Evolutionary conservation across 1,140 invertebrate genomes (phyloP).

Genomic region (Drosophila tropicalis): DNA sequence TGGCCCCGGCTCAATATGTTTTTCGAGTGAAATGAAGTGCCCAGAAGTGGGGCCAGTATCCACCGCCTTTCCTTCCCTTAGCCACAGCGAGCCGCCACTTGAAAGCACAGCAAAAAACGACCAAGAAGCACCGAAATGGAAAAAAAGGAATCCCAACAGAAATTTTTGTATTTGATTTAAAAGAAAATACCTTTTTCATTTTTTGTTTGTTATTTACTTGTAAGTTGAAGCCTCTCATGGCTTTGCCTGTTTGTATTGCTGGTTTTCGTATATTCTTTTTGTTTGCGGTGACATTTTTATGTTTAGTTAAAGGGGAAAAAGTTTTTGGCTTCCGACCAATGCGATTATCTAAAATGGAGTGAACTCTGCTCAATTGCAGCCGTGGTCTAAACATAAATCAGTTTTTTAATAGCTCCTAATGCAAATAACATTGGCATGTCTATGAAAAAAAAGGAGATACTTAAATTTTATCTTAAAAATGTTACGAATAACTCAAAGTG

Average conservation of each 20-base stretch:
- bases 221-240: constrained; percentile 41
- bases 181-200: constrained; percentile 67
- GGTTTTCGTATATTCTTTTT: constrained; percentile 44
- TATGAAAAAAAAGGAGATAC: too few relatives aligned
- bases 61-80: background rate
- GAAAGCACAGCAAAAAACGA: constrained; percentile 28
- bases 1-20: constrained; percentile 76
- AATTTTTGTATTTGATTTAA: constrained; percentile 76
- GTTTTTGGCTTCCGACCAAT: constrained; percentile 75
- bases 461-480: too few relatives aligned
- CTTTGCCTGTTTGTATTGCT: constrained; percentile 44
- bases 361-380: constrained; percentile 49
- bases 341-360: constrained; percentile 78
- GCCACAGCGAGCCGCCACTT: constrained; percentile 13
- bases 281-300: constrained; percentile 72
- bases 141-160: constrained; percentile 49
- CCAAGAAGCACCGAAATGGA: constrained; percentile 12
- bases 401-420: constrained; percentile 65
- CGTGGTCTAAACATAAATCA: constrained; percentile 45
- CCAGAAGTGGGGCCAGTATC: constrained; percentile 43
- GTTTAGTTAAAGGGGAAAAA: constrained; percentile 47
- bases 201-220: background rate
- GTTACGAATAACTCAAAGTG: too few relatives aligned
- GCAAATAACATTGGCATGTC: background rate
- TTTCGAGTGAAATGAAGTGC: constrained; percentile 74